These are phyloP conservation scores for Agrochola lychnidis DNA, from an alignment of 2,888 invertebrate species.

Conservation along the genomic window DNA sequence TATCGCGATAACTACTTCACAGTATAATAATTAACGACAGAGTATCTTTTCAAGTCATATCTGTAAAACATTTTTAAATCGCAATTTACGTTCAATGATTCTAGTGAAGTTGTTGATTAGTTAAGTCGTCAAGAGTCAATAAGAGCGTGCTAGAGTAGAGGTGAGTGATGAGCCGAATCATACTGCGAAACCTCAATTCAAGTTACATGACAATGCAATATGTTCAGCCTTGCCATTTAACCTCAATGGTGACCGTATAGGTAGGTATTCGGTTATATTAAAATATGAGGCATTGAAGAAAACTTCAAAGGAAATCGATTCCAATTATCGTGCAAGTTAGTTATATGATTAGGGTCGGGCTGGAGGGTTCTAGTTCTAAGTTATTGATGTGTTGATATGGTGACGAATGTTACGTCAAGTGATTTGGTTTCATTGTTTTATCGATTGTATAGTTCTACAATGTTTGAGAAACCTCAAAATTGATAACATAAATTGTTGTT, in stretches of 20 bases:
- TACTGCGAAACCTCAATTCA: slow-evolving; percentile 24
- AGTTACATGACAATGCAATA: slow-evolving; percentile 36
- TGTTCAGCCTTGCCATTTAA: slow-evolving; percentile 19
- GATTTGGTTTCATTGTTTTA: slow-evolving; percentile 1
- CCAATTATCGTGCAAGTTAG: slow-evolving; percentile 30
- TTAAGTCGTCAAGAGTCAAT: slow-evolving; percentile 6
- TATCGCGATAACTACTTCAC: slow-evolving; percentile 62
- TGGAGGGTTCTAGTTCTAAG: slow-evolving; percentile 13
- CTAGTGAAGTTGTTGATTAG: slow-evolving; percentile 7
- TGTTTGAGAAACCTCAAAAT: slow-evolving; percentile 27
- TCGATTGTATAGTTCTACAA: slow-evolving; percentile 9
- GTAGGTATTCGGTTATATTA: slow-evolving; percentile 19
- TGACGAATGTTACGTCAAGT: slow-evolving; percentile 31
- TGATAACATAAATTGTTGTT: slow-evolving; percentile 26
- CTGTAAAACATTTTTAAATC: neutral
- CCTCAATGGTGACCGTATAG: slow-evolving; percentile 22
- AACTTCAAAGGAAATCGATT: slow-evolving; percentile 47
- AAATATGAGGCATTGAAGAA: slow-evolving; percentile 25
- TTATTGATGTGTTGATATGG: slow-evolving; percentile 14
- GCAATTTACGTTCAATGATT: slow-evolving; percentile 13
- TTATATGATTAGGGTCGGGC: slow-evolving; percentile 16
- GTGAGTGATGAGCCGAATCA: slow-evolving; percentile 18
- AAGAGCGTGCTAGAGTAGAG: neutral
- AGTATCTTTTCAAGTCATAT: neutral
- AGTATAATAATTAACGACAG: slow-evolving; percentile 39